Conservation (phyloP, 2,797 vertebrate genomes). For the Halcyon leucocephala region DNA sequence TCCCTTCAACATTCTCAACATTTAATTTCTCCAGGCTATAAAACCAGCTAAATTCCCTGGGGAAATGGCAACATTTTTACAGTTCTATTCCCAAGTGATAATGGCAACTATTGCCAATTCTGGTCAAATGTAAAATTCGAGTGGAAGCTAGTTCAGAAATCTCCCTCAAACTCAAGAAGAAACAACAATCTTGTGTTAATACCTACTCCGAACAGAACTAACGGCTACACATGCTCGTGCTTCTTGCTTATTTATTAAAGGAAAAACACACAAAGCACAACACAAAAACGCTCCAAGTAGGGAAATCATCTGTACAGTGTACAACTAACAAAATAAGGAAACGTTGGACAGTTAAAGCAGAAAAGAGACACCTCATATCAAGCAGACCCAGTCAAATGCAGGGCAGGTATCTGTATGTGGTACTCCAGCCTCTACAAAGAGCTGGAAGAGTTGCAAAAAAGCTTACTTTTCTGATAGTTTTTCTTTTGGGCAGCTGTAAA, state of each 20-base stretch:
- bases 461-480: background rate
- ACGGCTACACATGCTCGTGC: background rate
- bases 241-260: background rate
- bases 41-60: conserved; percentile 5
- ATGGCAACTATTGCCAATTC: conserved; percentile 38
- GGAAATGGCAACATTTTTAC: conserved; percentile 35
- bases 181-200: background rate
- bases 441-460: background rate
- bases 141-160: background rate
- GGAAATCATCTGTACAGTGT: background rate
- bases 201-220: background rate
- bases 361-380: background rate
- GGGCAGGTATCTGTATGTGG: background rate
- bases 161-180: background rate
- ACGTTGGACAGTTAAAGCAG: background rate
- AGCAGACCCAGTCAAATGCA: background rate
- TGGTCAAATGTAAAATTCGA: conserved; percentile 44
- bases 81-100: conserved; percentile 39
- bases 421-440: background rate
- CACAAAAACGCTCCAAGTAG: background rate
- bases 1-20: background rate
- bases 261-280: background rate
- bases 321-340: background rate
- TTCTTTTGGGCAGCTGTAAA: background rate
- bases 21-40: conserved; percentile 10